Evolutionary conservation across 2,888 invertebrate genomes (phyloP), one percentile per base, ranked within the genome.

Genomic region (Pyrrhia umbra): DNA sequence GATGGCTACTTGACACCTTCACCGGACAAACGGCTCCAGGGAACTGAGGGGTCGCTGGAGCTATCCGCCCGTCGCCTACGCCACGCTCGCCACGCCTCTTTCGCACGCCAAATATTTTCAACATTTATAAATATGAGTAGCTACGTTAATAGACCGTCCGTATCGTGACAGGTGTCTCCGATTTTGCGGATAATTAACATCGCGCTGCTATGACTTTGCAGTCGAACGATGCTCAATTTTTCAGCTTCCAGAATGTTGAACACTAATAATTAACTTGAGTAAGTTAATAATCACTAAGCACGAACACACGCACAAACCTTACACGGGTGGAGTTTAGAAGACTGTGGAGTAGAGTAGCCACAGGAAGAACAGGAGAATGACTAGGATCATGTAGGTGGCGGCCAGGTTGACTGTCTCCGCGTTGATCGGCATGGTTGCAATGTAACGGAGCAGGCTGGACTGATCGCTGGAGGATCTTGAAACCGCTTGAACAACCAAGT

Each of bases 311-410:
- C 60, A 69, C 74, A 25, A 43, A 64, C 83, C 81, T 82, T 75
- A 80, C 78, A 67, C 56, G 23, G 16, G 27, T 60, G 40, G 20
- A 30, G 40, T 37, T 57, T 94, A 95, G 84, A 92, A 90, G 83
- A 96, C 88, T 25, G 95, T 95, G 13, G 96, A 96, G 87, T 97
- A 97, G 39, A 97, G 90, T 18, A 96, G 90, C 96, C 96, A 97
- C 42, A 97, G 93, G 80, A 96, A 95, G 85, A 96, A 95, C 37
- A 97, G 92, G 39, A 97, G 92, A 68, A 96, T 90, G 67, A 96
- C 96, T 57, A 97, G 95, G 87, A 97, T 97, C 89, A 96, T 93
- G 86, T 97, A 97, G 58, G 97, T 97, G 80, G 96, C 96, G 55
- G 97, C 95, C 79, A 97, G 94, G 88, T 96, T 97, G 56, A 95